Percentiles rank a stretch among this genome's conserved stretches.
These are phyloP conservation scores for Blastobasis lacticolella DNA, from an alignment of 2,888 invertebrate species.

Conservation along the genomic window DNA sequence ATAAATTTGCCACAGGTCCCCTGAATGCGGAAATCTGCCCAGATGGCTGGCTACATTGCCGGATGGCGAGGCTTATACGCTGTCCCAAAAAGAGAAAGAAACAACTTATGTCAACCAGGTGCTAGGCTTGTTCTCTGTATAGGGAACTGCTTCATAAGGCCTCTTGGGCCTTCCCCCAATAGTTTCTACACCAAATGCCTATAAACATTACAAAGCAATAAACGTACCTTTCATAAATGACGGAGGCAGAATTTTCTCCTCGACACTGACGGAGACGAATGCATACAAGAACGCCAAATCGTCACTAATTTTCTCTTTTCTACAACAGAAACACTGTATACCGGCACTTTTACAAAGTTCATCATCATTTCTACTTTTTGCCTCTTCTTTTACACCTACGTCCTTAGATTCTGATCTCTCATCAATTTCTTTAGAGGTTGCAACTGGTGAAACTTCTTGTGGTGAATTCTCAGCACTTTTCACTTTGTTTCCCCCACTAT, in stretches of 20 bases:
- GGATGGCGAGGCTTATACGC: too few species aligned
- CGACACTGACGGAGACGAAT: conserved; percentile 55
- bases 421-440: neutral
- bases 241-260: conserved; percentile 49
- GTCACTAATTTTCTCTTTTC: conserved; percentile 16
- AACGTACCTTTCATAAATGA: conserved; percentile 53
- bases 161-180: too few species aligned
- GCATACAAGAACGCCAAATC: conserved; percentile 55
- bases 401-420: neutral
- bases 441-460: neutral
- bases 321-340: too few species aligned
- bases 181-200: too few species aligned
- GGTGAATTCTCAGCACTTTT: neutral
- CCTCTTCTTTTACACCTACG: neutral
- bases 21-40: neutral
- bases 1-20: neutral
- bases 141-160: too few species aligned
- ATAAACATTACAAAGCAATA: too few species aligned
- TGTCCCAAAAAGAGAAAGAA: too few species aligned
- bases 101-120: too few species aligned
- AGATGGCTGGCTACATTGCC: neutral
- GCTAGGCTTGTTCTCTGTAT: too few species aligned
- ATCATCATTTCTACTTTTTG: conserved; percentile 9
- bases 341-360: neutral
- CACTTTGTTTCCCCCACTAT: neutral